A percentile compares a stretch with the other conserved stretches of the same genome.
phyloP scores from a whole-genome alignment of 2,797 vertebrate species.

The Luscinia megarhynchos region DNA sequence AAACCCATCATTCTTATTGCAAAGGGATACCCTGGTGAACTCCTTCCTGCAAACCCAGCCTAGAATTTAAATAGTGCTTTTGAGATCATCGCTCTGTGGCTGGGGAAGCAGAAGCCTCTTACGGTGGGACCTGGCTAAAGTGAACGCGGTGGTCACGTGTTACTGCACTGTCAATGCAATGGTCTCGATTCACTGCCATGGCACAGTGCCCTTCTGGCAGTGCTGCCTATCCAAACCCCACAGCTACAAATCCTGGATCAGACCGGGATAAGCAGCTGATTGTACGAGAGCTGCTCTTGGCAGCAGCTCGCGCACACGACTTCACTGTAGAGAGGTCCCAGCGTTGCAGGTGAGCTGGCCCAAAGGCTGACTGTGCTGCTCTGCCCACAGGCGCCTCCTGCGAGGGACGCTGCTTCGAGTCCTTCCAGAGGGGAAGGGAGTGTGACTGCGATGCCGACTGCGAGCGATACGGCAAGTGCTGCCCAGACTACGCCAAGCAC shows the following conservation, averaged over 20 bases:
- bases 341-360: background rate
- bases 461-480: slow-evolving; percentile 85
- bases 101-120: background rate
- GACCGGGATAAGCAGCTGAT: background rate
- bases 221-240: background rate
- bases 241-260: background rate
- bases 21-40: background rate
- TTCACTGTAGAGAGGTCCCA: slow-evolving; percentile 4
- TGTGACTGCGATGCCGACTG: slow-evolving; percentile 91
- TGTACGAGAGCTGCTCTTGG: background rate
- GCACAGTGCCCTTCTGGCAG: background rate
- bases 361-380: background rate
- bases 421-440: slow-evolving; percentile 83
- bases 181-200: background rate
- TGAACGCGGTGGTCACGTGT: rapidly evolving
- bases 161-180: background rate
- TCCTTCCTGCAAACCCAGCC: background rate
- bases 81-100: background rate
- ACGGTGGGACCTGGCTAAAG: slow-evolving; percentile 2
- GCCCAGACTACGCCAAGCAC: slow-evolving; percentile 79
- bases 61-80: background rate
- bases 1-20: background rate
- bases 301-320: background rate
- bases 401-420: slow-evolving; percentile 90
- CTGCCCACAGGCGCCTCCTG: slow-evolving; percentile 85